phyloP scores from a whole-genome alignment of 2,113 vertebrate genomes.

The Struthidea cinerea region DNA sequence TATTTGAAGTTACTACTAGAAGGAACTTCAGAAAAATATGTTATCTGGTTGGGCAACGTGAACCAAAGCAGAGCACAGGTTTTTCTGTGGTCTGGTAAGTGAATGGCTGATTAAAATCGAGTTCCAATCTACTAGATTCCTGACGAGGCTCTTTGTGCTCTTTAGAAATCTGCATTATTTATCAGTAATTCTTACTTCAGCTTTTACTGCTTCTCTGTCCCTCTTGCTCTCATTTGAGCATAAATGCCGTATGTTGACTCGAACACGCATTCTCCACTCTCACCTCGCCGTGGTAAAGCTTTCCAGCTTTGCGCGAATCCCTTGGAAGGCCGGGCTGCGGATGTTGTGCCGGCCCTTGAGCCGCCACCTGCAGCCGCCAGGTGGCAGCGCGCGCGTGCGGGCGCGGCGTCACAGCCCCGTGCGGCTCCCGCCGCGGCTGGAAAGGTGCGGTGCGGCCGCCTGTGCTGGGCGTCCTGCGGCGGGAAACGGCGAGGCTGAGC shows the following conservation, averaged over 20 bases:
- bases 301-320: rapidly evolving
- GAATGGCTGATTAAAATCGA: not conserved
- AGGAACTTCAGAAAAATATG: not conserved
- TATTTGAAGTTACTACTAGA: not conserved
- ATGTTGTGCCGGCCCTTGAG: rapidly evolving
- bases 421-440: rapidly evolving
- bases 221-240: not conserved
- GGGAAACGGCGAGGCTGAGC: rapidly evolving
- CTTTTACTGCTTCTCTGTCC: not conserved
- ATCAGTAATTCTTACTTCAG: not conserved
- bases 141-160: not conserved
- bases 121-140: not conserved
- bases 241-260: too few species aligned
- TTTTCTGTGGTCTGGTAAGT: not conserved
- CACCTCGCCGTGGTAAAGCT: rapidly evolving
- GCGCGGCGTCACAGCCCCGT: rapidly evolving
- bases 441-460: not conserved
- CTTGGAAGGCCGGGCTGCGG: rapidly evolving
- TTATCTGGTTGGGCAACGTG: rapidly evolving
- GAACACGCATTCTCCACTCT: rapidly evolving
- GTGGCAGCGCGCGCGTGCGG: not conserved
- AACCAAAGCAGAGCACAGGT: not conserved
- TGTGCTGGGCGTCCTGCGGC: rapidly evolving
- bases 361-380: not conserved
- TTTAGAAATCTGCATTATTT: not conserved